Evolutionary conservation across 2,888 invertebrate species (phyloP).

Genomic region (Amphipoea oculea): DNA sequence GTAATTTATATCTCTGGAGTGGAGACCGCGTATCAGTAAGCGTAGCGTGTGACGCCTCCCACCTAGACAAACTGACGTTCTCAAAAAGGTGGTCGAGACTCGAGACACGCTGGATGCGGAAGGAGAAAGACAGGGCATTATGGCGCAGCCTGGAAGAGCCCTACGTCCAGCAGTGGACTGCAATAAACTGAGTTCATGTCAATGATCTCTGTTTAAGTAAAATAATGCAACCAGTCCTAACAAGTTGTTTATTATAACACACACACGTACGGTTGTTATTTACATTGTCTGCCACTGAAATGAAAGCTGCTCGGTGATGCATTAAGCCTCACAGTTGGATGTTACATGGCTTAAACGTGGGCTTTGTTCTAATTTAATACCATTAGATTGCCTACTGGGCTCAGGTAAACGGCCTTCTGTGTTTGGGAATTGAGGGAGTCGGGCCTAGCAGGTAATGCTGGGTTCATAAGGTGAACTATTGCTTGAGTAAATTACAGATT

Average conservation of each 20-base stretch:
- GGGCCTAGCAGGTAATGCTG: background rate
- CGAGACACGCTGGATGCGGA: too few relatives aligned
- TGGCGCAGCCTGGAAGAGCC: too few relatives aligned
- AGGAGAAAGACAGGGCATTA: too few relatives aligned
- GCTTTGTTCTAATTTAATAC: constrained; percentile 43
- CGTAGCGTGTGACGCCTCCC: too few relatives aligned
- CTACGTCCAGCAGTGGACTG: too few relatives aligned
- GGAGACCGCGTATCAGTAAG: too few relatives aligned
- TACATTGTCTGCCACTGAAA: constrained; percentile 15
- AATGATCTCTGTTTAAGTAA: background rate
- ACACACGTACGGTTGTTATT: background rate
- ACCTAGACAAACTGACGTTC: too few relatives aligned
- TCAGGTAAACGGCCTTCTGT: background rate
- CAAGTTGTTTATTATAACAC: too few relatives aligned
- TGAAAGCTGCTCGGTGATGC: constrained; percentile 34
- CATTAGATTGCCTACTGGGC: constrained; percentile 19
- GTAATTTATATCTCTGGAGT: too few relatives aligned
- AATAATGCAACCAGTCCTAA: background rate
- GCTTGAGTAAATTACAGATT: background rate
- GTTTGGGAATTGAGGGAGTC: background rate
- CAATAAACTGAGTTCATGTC: background rate
- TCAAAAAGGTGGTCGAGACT: too few relatives aligned
- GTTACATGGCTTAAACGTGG: constrained; percentile 5
- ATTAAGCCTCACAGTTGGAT: constrained; percentile 14
- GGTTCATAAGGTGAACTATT: background rate